Conservation (phyloP, 2,888 invertebrate species). For the Hipparchia semele region DNA sequence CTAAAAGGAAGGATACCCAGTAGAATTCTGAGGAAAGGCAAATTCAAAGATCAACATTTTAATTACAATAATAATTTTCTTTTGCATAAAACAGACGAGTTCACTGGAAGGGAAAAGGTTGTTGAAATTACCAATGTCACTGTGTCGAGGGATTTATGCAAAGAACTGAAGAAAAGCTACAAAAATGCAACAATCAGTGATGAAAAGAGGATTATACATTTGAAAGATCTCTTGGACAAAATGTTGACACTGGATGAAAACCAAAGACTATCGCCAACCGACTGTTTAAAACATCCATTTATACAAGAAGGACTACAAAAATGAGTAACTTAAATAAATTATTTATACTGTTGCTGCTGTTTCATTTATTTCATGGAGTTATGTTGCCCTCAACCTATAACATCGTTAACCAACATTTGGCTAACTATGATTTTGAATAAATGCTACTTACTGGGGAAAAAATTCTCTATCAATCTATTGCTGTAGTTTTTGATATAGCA, state of each 20-base stretch:
- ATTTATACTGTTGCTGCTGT: constrained; percentile 28
- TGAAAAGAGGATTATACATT: constrained; percentile 93
- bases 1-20: constrained; percentile 98
- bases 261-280: constrained; percentile 93
- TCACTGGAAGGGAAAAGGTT: constrained; percentile 98
- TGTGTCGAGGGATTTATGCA: constrained; percentile 90
- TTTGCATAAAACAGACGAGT: constrained; percentile 98
- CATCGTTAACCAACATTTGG: too few relatives aligned
- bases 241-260: constrained; percentile 94
- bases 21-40: constrained; percentile 95
- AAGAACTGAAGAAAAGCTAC: constrained; percentile 92
- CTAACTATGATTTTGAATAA: too few relatives aligned
- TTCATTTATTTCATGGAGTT: constrained; percentile 24
- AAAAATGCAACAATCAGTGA: constrained; percentile 93
- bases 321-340: constrained; percentile 46
- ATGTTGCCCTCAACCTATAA: not conserved
- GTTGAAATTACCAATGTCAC: constrained; percentile 94
- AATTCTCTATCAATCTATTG: too few relatives aligned
- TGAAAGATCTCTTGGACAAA: constrained; percentile 96
- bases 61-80: constrained; percentile 97
- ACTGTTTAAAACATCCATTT: constrained; percentile 96
- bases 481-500: too few relatives aligned
- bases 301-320: constrained; percentile 80
- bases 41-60: constrained; percentile 98
- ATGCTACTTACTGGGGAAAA: too few relatives aligned